Base-by-base conservation (phyloP, 2,888 invertebrate genomes). In the Elegia similella region DNA sequence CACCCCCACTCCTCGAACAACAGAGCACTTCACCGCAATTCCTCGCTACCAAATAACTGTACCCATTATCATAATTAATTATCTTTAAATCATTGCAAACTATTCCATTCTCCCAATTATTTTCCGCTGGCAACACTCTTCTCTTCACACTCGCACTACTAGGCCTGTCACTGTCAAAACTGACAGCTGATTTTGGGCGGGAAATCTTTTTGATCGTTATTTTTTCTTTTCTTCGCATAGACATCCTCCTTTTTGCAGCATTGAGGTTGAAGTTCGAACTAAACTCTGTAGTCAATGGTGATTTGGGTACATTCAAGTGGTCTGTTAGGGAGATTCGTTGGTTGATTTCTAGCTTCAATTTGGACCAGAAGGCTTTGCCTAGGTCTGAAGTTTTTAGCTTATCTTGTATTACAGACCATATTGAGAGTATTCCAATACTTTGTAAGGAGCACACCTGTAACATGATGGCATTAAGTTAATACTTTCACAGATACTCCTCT, bases 341-440 rank as follows among this genome's bases (percentile, higher is more conserved):
- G 1, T 62, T 69, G 61, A 74, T 83, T 61, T 88, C 84, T 6
- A 89, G 62, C 57, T 75, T 84, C 58, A 86, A 75, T 78, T 78
- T 86, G 0, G 91, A 88, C 81, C 86, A 86, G 59, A 72, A 86
- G 0, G 90, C 85, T 67, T 84, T 86, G 3, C 89, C 88, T 0
- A 84, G 75, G 23, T 90, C 88, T 12, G 64, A 55, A 0, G 60
- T 65, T 64, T 75, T 77, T 0, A 67, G 60, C 65, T 77, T 89
- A 17, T 88, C 84, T 70, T 86, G 84, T 23, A 86, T 71, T 64
- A 92, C 80, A 0, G 78, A 81, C 88, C 90, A 92, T 64, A 86
- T 76, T 55, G 80, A 80, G 8, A 92, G 57, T 3, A 83, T 62
- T 5, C 92, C 92, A 32, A 73, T 72, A 6, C 80, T 73, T 73